A percentile compares a stretch with the other conserved stretches of the same genome.
phyloP scores from a whole-genome alignment of 2,888 invertebrate genomes.

The Euplagia quadripunctaria region DNA sequence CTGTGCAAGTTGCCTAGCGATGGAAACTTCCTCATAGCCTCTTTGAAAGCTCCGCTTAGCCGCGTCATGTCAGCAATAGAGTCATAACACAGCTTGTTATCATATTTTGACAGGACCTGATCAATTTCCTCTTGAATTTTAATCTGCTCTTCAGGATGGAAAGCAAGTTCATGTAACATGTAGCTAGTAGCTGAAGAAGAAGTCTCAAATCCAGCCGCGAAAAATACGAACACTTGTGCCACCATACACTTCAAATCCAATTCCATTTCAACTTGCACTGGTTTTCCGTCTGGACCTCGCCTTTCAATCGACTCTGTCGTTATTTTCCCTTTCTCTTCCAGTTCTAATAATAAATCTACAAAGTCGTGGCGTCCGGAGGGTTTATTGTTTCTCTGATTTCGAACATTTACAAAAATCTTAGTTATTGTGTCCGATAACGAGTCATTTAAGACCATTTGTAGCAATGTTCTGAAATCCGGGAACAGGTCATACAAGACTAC shows the following conservation, averaged over 20 bases:
- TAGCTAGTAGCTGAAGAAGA: constrained; percentile 77
- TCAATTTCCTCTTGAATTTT: constrained; percentile 74
- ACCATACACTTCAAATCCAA: constrained; percentile 61
- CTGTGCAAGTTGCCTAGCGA: constrained; percentile 66
- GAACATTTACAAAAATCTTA: constrained; percentile 59
- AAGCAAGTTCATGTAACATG: constrained; percentile 73
- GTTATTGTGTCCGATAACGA: constrained; percentile 46
- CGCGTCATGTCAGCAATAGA: constrained; percentile 67
- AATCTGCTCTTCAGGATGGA: constrained; percentile 70
- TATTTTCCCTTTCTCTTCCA: constrained; percentile 66
- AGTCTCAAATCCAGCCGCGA: constrained; percentile 82
- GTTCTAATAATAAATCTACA: constrained; percentile 66
- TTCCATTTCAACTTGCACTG: constrained; percentile 61
- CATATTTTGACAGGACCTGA: constrained; percentile 61
- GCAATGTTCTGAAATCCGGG: constrained; percentile 56
- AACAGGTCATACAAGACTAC: constrained; percentile 61
- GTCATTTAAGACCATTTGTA: constrained; percentile 42
- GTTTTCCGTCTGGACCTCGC: constrained; percentile 60
- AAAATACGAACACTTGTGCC: constrained; percentile 74
- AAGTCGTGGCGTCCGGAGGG: constrained; percentile 69
- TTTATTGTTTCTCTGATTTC: constrained; percentile 64
- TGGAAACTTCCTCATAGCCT: constrained; percentile 69
- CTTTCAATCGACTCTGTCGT: constrained; percentile 69
- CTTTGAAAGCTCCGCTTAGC: constrained; percentile 68
- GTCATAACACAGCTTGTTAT: constrained; percentile 70